Evolutionary conservation across 2,888 invertebrate species (phyloP).

Genomic region (Corbicula japonica): DNA sequence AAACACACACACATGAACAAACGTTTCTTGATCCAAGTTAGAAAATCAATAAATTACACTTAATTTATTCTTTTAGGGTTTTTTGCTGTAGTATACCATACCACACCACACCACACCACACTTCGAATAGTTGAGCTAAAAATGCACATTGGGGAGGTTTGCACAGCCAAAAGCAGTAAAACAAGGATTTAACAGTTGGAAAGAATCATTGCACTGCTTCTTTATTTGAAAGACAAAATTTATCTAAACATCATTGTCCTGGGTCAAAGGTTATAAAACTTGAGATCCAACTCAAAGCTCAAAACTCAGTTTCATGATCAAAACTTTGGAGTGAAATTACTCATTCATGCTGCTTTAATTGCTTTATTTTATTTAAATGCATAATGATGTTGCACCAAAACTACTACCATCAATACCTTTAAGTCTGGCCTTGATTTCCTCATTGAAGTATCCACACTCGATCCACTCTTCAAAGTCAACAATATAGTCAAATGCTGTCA

Average conservation of each 20-base stretch:
- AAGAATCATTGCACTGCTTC: too few relatives aligned
- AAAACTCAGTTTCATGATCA: background rate
- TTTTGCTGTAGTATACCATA: too few relatives aligned
- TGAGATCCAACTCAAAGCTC: background rate
- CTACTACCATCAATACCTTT: conserved; percentile 77
- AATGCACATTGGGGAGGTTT: too few relatives aligned
- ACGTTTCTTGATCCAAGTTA: too few relatives aligned
- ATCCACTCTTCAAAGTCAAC: conserved; percentile 86
- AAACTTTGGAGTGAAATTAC: background rate
- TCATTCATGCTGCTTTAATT: background rate
- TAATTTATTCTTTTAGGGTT: too few relatives aligned
- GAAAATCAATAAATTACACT: too few relatives aligned
- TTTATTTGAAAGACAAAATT: too few relatives aligned
- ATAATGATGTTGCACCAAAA: background rate
- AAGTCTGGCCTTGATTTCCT: conserved; percentile 83
- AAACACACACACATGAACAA: too few relatives aligned
- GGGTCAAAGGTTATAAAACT: background rate
- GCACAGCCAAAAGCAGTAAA: too few relatives aligned
- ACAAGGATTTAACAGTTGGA: too few relatives aligned
- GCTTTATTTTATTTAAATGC: background rate
- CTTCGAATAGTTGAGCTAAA: too few relatives aligned
- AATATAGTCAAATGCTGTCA: conserved; percentile 85
- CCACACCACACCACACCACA: too few relatives aligned
- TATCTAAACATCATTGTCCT: background rate
- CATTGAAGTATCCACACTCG: conserved; percentile 84